Evolutionary conservation across 1,140 invertebrate species (phyloP).

Genomic region (Tetranychus cinnabarinus): DNA sequence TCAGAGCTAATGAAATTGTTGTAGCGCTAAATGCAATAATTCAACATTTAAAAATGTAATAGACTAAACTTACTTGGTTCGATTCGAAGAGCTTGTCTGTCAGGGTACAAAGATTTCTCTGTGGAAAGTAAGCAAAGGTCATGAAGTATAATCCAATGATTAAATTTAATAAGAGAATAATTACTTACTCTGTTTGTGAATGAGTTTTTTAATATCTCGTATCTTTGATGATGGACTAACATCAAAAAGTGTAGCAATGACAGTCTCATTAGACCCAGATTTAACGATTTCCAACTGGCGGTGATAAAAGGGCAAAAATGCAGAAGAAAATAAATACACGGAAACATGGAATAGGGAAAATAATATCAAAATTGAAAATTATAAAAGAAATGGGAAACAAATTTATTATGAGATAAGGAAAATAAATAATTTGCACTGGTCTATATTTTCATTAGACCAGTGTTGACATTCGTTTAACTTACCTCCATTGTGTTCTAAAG

Average conservation of each 20-base stretch:
- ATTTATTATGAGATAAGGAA: no score
- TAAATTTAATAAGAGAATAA: background rate
- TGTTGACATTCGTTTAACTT: no score
- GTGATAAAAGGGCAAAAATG: background rate
- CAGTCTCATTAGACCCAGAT: background rate
- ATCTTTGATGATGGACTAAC: background rate
- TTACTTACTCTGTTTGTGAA: background rate
- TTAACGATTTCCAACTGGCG: background rate
- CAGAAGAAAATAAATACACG: no score
- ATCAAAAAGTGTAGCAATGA: background rate
- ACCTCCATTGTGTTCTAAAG: no score
- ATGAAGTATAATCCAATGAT: background rate
- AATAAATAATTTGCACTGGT: no score
- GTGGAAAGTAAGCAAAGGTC: background rate
- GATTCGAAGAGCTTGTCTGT: background rate
- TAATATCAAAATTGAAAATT: no score
- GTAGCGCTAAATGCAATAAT: constrained; percentile 24
- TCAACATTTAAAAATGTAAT: background rate
- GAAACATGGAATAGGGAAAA: no score
- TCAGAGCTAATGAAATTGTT: constrained; percentile 16
- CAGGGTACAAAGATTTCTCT: background rate
- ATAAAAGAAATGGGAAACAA: no score
- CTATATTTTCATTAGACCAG: no score
- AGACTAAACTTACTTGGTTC: background rate
- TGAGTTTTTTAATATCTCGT: background rate